phyloP scores from a whole-genome alignment of 2,113 vertebrate genomes.

The Melanerpes aurifrons region DNA sequence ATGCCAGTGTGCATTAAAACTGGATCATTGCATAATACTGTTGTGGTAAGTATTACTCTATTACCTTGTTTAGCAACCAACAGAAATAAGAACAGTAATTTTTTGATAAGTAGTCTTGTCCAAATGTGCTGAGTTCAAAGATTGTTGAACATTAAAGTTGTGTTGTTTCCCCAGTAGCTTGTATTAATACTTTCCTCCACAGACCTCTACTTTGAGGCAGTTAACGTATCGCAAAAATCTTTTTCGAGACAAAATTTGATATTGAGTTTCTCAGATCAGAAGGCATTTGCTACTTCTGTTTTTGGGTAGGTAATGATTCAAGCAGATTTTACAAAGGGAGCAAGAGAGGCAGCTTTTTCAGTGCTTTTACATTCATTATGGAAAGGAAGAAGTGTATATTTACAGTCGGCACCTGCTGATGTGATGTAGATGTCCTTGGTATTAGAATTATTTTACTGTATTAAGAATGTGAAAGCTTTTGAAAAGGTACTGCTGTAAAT shows the following conservation, averaged over 20 bases:
- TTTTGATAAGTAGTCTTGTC: conserved; percentile 33
- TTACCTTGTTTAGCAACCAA: conserved; percentile 50
- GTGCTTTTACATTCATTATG: not conserved
- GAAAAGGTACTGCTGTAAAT: not conserved
- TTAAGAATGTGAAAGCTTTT: not conserved
- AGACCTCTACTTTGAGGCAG: not conserved
- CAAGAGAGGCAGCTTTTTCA: not conserved
- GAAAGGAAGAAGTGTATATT: not conserved
- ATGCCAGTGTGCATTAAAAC: conserved; percentile 57
- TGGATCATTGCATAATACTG: conserved; percentile 63
- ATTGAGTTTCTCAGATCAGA: not conserved
- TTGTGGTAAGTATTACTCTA: conserved; percentile 26
- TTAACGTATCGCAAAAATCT: not conserved
- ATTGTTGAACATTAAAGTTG: conserved; percentile 13
- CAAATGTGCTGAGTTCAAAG: conserved; percentile 47
- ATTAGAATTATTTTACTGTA: not conserved
- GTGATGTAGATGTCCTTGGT: not conserved
- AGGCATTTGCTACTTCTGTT: not conserved
- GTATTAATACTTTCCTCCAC: not conserved
- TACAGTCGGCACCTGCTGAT: not conserved
- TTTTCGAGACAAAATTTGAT: not conserved
- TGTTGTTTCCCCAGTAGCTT: conserved; percentile 20
- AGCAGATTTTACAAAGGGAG: not conserved
- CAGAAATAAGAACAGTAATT: conserved; percentile 53
- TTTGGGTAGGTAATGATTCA: not conserved